A percentile compares a stretch with the other conserved stretches of the same genome.
phyloP scores from a whole-genome alignment of 2,113 vertebrate species.

The Scytalopus superciliaris region DNA sequence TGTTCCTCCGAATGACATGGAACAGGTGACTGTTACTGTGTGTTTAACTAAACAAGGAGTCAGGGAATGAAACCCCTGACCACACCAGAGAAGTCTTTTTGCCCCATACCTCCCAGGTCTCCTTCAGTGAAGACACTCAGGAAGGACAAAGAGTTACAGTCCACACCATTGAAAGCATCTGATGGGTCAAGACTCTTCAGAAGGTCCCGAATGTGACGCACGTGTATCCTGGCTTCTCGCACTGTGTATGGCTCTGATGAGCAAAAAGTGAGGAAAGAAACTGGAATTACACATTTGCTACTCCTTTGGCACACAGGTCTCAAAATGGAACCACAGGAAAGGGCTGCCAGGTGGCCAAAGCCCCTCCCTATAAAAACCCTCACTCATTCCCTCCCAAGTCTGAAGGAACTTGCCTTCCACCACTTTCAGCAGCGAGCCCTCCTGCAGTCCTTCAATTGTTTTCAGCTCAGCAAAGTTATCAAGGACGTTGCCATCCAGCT shows the following conservation, averaged over 20 bases:
- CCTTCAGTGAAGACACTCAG: slow-evolving; percentile 95
- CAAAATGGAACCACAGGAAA: background rate
- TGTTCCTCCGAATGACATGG: background rate
- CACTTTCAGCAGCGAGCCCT: slow-evolving; percentile 92
- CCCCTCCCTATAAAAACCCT: background rate
- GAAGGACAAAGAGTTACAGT: slow-evolving; percentile 97
- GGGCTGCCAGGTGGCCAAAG: background rate
- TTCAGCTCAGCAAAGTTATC: slow-evolving; percentile 98
- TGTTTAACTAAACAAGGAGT: background rate
- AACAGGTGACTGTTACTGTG: background rate
- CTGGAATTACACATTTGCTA: background rate
- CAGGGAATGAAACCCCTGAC: background rate
- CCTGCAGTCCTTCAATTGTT: slow-evolving; percentile 95
- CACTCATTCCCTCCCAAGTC: background rate
- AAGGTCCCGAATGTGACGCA: slow-evolving; percentile 96
- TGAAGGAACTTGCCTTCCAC: slow-evolving; percentile 87
- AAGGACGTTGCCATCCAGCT: slow-evolving; percentile 94
- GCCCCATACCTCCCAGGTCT: slow-evolving; percentile 88
- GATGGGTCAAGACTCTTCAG: slow-evolving; percentile 97
- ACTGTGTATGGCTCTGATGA: slow-evolving; percentile 92
- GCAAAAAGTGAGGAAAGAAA: background rate
- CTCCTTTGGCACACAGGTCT: background rate
- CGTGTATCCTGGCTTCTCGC: slow-evolving; percentile 95
- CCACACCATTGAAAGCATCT: slow-evolving; percentile 96
- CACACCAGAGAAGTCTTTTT: background rate